Evolutionary conservation across 2,797 vertebrate species (phyloP), one percentile per base, ranked within the genome.

Genomic region (Megaceryle alcyon): DNA sequence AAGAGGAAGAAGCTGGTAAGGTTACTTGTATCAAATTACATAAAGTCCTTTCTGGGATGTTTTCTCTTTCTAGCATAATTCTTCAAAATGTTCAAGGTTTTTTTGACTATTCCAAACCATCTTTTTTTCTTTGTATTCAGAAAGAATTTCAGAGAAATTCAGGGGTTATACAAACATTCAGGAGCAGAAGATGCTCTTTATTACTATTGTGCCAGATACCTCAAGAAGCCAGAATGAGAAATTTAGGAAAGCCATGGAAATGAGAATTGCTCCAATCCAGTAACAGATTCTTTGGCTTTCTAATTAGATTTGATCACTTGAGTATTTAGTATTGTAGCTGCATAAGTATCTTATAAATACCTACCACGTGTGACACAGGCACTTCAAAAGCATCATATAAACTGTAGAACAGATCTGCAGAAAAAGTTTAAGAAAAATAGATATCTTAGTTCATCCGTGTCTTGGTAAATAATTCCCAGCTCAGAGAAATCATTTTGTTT

Each of bases 201-300:
- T 91, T 95, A 84, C 14, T 56, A 61, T 70, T 82, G 51, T 82
- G 60, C 66, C 41, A 93, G 86, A 86, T 82, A 90, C 25, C 86
- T 82, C 83, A 94, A 70, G 83, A 94, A 91, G 77, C 15, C 64
- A 90, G 85, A 86, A 94, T 82, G 57, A 86, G 82, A 94, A 88
- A 86, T 84, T 79, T 65, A 90, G 51, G 77, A 94, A 77, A 91
- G 80, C 21, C 51, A 84, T 88, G 83, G 86, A 96, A 95, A 93
- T 86, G 66, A 84, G 43, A 95, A 94, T 86, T 84, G 66, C 51
- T 79, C 23, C 90, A 92, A 95, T 95, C 73, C 66, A 86, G 41
- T 94, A 86, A 92, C 15, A 86, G 60, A 90, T 91, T 66, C 39
- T 77, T 61, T 92, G 22, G 56, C 66, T 94, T 94, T 92, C 82